These are phyloP conservation scores for Aulostomus chinensis DNA, from an alignment of 2,797 vertebrate genomes.

Conservation along the genomic window DNA sequence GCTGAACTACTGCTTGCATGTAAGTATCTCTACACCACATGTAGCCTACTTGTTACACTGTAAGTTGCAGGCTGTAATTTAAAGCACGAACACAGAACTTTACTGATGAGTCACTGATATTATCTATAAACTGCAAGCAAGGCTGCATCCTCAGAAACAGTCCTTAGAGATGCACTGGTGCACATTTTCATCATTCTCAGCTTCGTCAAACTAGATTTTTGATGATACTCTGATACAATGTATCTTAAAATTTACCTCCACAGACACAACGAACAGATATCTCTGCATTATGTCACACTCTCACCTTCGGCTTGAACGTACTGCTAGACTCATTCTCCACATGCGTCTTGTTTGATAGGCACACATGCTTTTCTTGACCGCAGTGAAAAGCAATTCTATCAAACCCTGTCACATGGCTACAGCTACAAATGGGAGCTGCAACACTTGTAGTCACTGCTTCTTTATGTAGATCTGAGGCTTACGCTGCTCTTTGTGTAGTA, in stretches of 20 bases:
- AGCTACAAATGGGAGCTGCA: slow-evolving; percentile 47
- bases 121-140: slow-evolving; percentile 38
- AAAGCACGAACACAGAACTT: slow-evolving; percentile 10
- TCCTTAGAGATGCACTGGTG: slow-evolving; percentile 30
- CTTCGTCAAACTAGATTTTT: not conserved
- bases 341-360: slow-evolving; percentile 66
- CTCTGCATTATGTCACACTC: slow-evolving; percentile 14
- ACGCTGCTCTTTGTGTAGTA: slow-evolving; percentile 40
- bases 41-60: not conserved
- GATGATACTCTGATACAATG: not conserved
- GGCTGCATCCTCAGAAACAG: slow-evolving; percentile 37
- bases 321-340: slow-evolving; percentile 42
- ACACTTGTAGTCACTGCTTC: slow-evolving; percentile 23
- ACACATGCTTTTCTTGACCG: slow-evolving; percentile 62
- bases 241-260: not conserved
- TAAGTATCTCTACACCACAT: not conserved
- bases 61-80: slow-evolving; percentile 1
- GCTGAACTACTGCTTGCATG: too few relatives aligned
- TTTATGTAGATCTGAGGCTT: slow-evolving; percentile 25
- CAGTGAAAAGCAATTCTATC: slow-evolving; percentile 70
- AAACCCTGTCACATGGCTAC: slow-evolving; percentile 57
- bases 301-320: slow-evolving; percentile 42
- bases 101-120: slow-evolving; percentile 15
- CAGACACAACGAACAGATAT: slow-evolving; percentile 4
- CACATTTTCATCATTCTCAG: slow-evolving; percentile 30